Conservation (phyloP, 2,797 vertebrate genomes). For the Anguilla megastoma region DNA sequence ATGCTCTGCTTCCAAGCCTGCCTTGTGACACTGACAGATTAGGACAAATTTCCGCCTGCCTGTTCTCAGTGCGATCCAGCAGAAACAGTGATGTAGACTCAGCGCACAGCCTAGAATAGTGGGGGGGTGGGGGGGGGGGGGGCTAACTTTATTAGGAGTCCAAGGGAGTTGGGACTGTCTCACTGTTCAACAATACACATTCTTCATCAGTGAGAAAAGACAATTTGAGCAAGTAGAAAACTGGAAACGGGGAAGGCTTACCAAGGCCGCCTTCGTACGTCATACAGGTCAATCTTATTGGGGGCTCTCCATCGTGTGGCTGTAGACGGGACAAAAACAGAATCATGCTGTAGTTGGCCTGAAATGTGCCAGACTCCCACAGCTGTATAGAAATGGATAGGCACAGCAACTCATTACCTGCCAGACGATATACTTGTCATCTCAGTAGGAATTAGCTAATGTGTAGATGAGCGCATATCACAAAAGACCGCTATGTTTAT, state of each 20-base stretch:
- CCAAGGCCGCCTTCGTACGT: slow-evolving; percentile 96
- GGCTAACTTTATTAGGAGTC: not conserved
- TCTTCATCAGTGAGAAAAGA: not conserved
- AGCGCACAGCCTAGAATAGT: slow-evolving; percentile 9
- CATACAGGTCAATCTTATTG: slow-evolving; percentile 98
- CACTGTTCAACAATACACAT: not conserved
- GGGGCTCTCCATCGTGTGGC: slow-evolving; percentile 94
- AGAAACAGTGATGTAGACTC: not conserved
- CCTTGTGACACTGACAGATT: slow-evolving; percentile 24
- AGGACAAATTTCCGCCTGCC: slow-evolving; percentile 19
- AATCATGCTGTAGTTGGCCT: not conserved
- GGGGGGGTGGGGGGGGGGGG: not conserved
- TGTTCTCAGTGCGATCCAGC: not conserved
- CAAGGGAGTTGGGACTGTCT: not conserved
- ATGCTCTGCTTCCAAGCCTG: slow-evolving; percentile 1
- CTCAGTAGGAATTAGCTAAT: not conserved
- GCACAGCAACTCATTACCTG: not conserved
- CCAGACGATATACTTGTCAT: not conserved
- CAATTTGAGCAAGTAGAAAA: not conserved
- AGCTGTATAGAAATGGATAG: not conserved
- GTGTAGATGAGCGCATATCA: not conserved
- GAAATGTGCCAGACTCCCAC: not conserved
- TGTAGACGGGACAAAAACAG: slow-evolving; percentile 56
- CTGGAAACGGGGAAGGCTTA: slow-evolving; percentile 64
- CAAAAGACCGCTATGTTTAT: not conserved